Base-by-base conservation (phyloP, 2,113 vertebrate species). In the Cricetomys ansorgei region DNA sequence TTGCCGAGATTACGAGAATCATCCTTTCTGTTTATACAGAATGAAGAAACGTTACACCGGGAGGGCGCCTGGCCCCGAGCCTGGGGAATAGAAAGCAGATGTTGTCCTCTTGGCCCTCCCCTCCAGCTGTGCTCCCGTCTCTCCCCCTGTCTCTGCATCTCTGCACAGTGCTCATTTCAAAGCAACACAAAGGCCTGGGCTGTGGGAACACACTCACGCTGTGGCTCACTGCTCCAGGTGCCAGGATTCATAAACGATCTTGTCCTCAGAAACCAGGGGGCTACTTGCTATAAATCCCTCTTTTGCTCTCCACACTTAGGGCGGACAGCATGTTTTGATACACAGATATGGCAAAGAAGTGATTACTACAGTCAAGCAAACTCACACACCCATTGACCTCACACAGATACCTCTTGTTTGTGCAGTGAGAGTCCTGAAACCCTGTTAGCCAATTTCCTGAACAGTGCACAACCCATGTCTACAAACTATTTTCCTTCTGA, bases 1-100 rank as follows among this genome's bases (percentile, higher is more conserved):
- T 98, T 98, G 98, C 97, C 53, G 98, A 98, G 98, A 98, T 99
- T 98, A 98, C 95, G 96, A 98, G 97, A 97, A 95, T 97, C 97
- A 97, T 98, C 98, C 96, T 98, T 94, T 98, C 97, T 97, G 97
- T 98, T 99, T 98, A 98, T 97, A 98, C 64, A 97, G 97, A 98
- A 98, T 55, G 96, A 96, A 98, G 98, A 98, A 98, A 98, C 97
- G 97, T 98, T 97, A 98, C 97, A 98, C 93, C 96, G 15, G 77
- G 94, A 98, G 97, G 65, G 69, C 73, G 27, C 93, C 62, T 81
- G 97, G 97, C 70, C 89, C 88, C 0, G 94, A 98, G 98, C 96
- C 97, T 77, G 10, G 92, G 97, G 98, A 99, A 99, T 99, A 98
- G 98, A 98, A 99, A 99, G 98, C 99, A 99, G 98, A 99, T 99